These are phyloP conservation scores for Rhodinocichla rosea DNA, from an alignment of 2,113 vertebrate genomes.

Conservation along the genomic window DNA sequence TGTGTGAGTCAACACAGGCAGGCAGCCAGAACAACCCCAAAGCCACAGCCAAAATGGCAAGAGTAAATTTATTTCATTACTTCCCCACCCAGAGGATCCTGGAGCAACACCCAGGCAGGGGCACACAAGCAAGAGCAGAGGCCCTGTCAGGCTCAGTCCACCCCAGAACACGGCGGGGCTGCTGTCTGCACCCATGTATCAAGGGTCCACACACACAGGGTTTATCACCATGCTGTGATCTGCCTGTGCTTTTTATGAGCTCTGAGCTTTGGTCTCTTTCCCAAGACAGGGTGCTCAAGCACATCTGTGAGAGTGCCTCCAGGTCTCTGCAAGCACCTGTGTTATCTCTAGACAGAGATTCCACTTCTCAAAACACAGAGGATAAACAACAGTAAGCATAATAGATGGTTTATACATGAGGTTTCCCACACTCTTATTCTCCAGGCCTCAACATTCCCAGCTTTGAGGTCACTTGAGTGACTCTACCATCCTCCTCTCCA, in stretches of 20 bases:
- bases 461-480: too few relatives aligned
- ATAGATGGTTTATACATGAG: not conserved
- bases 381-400: not conserved
- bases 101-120: not conserved
- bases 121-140: not conserved
- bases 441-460: not conserved
- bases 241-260: too few relatives aligned
- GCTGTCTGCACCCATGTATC: not conserved
- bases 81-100: too few relatives aligned
- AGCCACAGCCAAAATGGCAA: not conserved
- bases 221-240: not conserved
- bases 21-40: not conserved
- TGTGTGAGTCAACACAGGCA: not conserved
- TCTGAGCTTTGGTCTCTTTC: not conserved
- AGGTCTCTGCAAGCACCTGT: too few relatives aligned
- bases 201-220: accelerated
- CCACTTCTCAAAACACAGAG: not conserved
- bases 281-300: not conserved
- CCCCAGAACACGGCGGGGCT: accelerated
- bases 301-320: not conserved
- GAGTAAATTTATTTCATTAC: not conserved
- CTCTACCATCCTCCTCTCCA: not conserved
- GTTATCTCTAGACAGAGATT: not conserved
- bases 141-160: not conserved
- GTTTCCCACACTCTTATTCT: not conserved